Conservation (phyloP, 2,113 vertebrate genomes). For the Tragelaphus scriptus region DNA sequence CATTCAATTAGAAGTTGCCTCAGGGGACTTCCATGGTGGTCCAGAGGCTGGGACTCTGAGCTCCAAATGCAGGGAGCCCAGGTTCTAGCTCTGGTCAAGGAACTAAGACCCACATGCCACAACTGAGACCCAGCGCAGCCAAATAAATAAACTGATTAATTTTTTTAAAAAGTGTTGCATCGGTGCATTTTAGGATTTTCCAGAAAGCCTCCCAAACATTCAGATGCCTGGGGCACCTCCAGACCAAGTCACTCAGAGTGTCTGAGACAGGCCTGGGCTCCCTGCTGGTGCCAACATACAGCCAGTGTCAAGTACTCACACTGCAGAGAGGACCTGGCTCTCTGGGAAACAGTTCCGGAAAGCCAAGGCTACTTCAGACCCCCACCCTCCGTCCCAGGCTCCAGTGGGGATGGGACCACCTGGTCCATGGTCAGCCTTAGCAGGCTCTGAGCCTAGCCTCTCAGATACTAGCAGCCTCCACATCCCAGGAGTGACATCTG, state of each 20-base stretch:
- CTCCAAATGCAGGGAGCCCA: background rate
- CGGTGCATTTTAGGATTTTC: background rate
- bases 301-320: background rate
- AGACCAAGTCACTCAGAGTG: background rate
- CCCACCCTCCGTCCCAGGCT: background rate
- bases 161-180: background rate
- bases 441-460: background rate
- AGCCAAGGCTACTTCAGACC: background rate
- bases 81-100: background rate
- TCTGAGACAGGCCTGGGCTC: background rate
- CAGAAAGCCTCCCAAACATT: background rate
- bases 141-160: background rate
- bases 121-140: background rate
- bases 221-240: background rate
- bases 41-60: background rate
- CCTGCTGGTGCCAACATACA: too few relatives aligned
- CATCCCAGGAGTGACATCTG: fast-evolving
- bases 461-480: background rate
- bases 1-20: background rate
- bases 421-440: background rate
- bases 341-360: background rate
- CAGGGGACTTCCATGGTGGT: background rate
- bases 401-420: background rate
- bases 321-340: background rate
- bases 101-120: background rate